These are phyloP conservation scores for Apotomis betuletana DNA, from an alignment of 2,888 invertebrate species.

Conservation along the genomic window DNA sequence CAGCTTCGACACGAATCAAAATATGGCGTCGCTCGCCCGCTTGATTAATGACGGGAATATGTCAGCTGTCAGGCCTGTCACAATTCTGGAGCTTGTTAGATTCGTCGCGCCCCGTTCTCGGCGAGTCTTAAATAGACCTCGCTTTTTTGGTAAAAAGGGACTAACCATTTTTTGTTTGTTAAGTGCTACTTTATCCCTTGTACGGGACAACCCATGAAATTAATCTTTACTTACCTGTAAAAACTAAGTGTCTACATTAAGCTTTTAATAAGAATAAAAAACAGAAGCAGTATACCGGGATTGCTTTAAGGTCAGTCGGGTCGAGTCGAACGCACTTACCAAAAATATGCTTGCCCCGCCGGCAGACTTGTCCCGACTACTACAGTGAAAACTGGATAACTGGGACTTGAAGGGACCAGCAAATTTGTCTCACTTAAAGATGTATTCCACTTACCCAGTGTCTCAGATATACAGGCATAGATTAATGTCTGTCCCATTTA, in stretches of 20 bases:
- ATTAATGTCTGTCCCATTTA: too few relatives aligned
- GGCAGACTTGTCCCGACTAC: too few relatives aligned
- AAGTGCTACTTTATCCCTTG: slow-evolving; percentile 43
- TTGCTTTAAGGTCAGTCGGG: not conserved
- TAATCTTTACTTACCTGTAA: slow-evolving; percentile 40
- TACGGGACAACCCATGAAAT: slow-evolving; percentile 51
- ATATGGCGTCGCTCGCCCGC: slow-evolving; percentile 47
- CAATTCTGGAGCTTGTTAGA: slow-evolving; percentile 79
- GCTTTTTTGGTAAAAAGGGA: slow-evolving; percentile 66
- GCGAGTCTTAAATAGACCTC: slow-evolving; percentile 71
- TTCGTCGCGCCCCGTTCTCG: slow-evolving; percentile 71
- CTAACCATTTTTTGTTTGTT: slow-evolving; percentile 63
- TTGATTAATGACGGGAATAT: slow-evolving; percentile 80
- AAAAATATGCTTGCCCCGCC: too few relatives aligned
- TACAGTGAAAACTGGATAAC: too few relatives aligned
- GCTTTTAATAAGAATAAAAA: not conserved
- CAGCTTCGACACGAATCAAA: slow-evolving; percentile 43
- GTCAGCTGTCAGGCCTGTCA: slow-evolving; percentile 81
- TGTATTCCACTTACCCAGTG: too few relatives aligned
- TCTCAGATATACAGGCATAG: too few relatives aligned
- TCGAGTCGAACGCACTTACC: too few relatives aligned
- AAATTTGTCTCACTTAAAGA: too few relatives aligned
- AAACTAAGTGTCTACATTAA: slow-evolving; percentile 26
- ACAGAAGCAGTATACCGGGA: not conserved
- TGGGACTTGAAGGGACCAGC: too few relatives aligned